phyloP scores from a whole-genome alignment of 2,888 invertebrate genomes.

The Leptopterna dolabrata region DNA sequence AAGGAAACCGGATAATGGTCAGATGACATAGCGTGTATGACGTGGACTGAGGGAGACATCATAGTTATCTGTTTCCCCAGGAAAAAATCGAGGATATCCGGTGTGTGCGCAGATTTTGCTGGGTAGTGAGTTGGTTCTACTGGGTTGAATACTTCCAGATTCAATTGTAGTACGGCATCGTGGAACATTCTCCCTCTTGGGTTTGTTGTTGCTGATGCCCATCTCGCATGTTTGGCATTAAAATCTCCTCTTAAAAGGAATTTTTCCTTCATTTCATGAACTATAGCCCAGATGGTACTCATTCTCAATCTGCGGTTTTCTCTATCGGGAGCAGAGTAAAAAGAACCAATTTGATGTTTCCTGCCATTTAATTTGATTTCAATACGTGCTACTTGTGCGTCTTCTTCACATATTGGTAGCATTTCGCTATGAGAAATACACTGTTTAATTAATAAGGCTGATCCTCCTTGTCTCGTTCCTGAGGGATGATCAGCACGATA shows the following conservation, averaged over 20 bases:
- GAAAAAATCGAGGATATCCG: constrained; percentile 26
- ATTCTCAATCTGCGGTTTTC: neutral
- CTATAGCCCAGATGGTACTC: constrained; percentile 1
- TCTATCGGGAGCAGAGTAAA: constrained; percentile 33
- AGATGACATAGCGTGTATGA: too few species aligned
- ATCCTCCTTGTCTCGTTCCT: constrained; percentile 5
- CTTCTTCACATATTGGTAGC: constrained; percentile 16
- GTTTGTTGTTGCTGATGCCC: constrained; percentile 15
- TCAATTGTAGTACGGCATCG: neutral
- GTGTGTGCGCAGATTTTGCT: neutral
- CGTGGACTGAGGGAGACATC: neutral
- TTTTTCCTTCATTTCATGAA: constrained; percentile 31
- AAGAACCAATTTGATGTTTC: neutral
- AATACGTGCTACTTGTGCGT: constrained; percentile 27
- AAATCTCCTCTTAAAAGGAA: neutral
- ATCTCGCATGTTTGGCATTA: constrained; percentile 4
- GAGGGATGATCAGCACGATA: neutral
- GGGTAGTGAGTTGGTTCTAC: too few species aligned
- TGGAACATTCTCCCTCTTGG: constrained; percentile 5
- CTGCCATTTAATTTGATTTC: neutral
- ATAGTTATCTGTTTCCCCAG: constrained; percentile 13
- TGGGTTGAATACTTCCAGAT: constrained; percentile 10
- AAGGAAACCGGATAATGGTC: neutral
- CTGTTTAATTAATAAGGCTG: constrained; percentile 6
- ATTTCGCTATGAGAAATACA: constrained; percentile 18